phyloP scores from a whole-genome alignment of 2,113 vertebrate species.

The Piaya cayana region DNA sequence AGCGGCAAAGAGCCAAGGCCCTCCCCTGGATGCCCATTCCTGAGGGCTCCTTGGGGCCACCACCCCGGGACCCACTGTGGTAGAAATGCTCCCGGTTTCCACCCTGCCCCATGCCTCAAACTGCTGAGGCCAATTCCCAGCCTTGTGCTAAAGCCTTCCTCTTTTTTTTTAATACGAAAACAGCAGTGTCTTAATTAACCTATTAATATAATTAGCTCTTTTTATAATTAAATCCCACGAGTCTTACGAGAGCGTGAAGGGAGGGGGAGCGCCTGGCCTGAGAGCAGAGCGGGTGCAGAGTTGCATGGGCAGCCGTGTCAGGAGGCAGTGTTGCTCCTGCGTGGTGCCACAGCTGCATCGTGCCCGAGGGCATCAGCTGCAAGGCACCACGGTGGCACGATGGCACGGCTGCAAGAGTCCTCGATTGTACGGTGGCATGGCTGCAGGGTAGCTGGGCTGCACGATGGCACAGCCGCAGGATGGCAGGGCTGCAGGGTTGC shows the following conservation, averaged over 20 bases:
- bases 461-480: rapidly evolving
- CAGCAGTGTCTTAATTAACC: slow-evolving; percentile 29
- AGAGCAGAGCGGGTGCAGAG: neutral
- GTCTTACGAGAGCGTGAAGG: neutral
- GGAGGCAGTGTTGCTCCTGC: neutral
- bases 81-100: neutral
- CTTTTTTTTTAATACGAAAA: neutral
- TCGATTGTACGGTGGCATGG: too few relatives aligned
- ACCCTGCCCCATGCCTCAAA: rapidly evolving
- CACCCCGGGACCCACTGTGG: rapidly evolving
- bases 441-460: too few relatives aligned
- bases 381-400: too few relatives aligned
- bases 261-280: neutral
- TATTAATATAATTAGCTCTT: neutral
- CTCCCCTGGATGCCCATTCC: rapidly evolving
- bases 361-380: neutral
- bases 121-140: neutral
- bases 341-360: rapidly evolving
- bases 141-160: neutral
- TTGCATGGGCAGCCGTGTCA: rapidly evolving
- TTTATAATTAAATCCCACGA: neutral
- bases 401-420: too few relatives aligned
- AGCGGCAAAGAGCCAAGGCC: rapidly evolving
- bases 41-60: rapidly evolving
- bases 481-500: too few relatives aligned